Base-by-base conservation (phyloP, 1,140 invertebrate species). In the Spodoptera frugiperda region DNA sequence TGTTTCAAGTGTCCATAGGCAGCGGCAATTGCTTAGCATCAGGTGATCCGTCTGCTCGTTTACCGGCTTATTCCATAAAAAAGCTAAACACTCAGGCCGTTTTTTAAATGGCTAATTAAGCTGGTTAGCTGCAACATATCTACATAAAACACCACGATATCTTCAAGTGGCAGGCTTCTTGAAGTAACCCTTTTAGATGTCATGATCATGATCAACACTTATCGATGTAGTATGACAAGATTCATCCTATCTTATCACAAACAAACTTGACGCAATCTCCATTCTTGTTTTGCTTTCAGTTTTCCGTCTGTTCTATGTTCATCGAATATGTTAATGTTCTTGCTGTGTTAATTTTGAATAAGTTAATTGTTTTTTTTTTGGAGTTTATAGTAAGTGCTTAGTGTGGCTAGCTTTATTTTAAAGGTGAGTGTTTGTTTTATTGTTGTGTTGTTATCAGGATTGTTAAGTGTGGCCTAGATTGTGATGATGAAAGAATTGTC, bases 241-340 rank as follows among this genome's bases (percentile, higher is more conserved):
- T 44, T 46, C 39, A 65, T 48, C 61, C 61, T 65, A 65, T 65
- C 61, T 65, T 65, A 65, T 65, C 61, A 19, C 30, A 33, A 59
- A 19, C 17, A 65, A 48, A 65, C 61, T 65, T n/a, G 10, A 65
- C 9, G 30, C 46, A 65, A 65, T 65, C 61, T 65, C 6, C 39
- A 10, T 3, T 25, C 25, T 25, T 59, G 17, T 33, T 63, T 44
- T 19, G 39, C 25, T 65, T 48, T 65, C 15, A 48, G 33, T 65
- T 48, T 11, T 19, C 17, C 39, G 39, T 10, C 15, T 48, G 61
- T 65, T 48, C 25, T 25, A 4, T 25, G 6, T 10, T 44, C 9
- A 14, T 65, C 5, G 5, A 46, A 48, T 65, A 48, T 48, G 61
- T 65, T 65, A 46, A 21, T 63, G 61, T 65, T 14, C 1, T 46